Base-by-base conservation (phyloP, 2,888 invertebrate species). In the Oxystoma pomonae region DNA sequence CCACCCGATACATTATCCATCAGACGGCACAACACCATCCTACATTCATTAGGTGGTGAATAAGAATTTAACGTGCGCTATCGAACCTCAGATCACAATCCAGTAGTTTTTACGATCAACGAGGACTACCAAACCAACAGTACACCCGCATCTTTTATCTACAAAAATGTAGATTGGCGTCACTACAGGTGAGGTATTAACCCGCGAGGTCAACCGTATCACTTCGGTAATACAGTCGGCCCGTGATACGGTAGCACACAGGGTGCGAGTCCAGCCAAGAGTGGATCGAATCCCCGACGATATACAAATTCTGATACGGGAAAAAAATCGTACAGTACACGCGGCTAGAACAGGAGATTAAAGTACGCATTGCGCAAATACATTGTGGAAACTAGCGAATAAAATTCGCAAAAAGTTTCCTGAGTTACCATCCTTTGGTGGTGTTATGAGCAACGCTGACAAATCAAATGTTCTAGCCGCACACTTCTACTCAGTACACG, bases 11-110 rank as follows among this genome's bases (percentile, higher is more conserved):
- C 62, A 62, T 17, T 59, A 16, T 17, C 62, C 62, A 7, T 7
- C 16, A 9, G 59, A 62, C 22, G 55, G 58, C n/a, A 18, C 16
- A 16, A 58, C 58, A 7, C 62, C 62, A 3, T 52, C 21, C 20
- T 60, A 20, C 16, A 52, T 62, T 17, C 35, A 62, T 57, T 19
- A 59, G 3, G n/a, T 62, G n/a, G 35, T 62, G n/a, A 58, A 60
- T 16, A 62, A 62, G 51, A 59, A 62, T 19, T 20, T 51, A 1
- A 49, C 52, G 1, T 16, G 12, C n/a, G 3, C 20, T 7, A 19
- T 51, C 16, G 52, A 58, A 21, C 58, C 57, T 22, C 19, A 7
- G 61, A 61, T 20, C 61, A 61, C 35, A 57, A 35, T 49, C 61
- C 61, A 7, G 20, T 53, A 3, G 7, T 53, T 3, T 53, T 53